Evolutionary conservation across 2,797 vertebrate genomes (phyloP).

Genomic region (Coregonus sp.): DNA sequence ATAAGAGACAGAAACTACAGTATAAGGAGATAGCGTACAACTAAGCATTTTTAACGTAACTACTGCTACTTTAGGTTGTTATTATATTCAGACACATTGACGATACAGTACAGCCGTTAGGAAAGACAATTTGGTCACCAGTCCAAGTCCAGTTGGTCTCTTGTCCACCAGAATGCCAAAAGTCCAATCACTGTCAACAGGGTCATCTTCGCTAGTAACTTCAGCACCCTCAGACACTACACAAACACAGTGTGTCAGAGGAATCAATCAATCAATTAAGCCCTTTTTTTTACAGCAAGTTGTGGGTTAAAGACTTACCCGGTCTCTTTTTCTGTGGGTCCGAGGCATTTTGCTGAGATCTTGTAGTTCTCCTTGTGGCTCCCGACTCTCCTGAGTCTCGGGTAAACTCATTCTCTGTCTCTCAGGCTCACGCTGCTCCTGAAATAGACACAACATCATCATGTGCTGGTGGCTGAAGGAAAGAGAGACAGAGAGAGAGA

Average conservation of each 20-base stretch:
- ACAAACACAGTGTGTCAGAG: conserved; percentile 18
- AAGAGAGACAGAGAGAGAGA: not conserved
- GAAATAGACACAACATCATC: conserved; percentile 17
- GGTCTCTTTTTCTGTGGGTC: conserved; percentile 26
- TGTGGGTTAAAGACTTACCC: conserved; percentile 5
- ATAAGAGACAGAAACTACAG: no score
- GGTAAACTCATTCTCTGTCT: not conserved
- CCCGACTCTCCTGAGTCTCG: conserved; percentile 14
- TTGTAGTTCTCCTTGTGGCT: not conserved
- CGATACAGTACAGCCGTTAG: not conserved
- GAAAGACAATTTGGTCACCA: conserved; percentile 3
- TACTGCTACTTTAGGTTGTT: not conserved
- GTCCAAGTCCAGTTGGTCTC: conserved; percentile 60
- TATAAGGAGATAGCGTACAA: conserved; percentile 23
- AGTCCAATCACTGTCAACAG: conserved; percentile 60
- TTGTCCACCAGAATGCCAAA: conserved; percentile 66
- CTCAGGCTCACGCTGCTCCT: conserved; percentile 56
- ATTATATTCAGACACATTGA: not conserved
- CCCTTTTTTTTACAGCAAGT: not conserved
- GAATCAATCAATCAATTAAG: not conserved
- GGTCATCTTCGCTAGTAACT: conserved; percentile 56
- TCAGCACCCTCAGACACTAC: conserved; percentile 62
- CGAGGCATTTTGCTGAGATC: conserved; percentile 21
- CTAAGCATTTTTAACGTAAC: not conserved
- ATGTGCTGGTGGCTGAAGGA: not conserved